Evolutionary conservation across 1,140 invertebrate species (phyloP), one percentile per base, ranked within the genome.

Genomic region (Phocides pigmalion): DNA sequence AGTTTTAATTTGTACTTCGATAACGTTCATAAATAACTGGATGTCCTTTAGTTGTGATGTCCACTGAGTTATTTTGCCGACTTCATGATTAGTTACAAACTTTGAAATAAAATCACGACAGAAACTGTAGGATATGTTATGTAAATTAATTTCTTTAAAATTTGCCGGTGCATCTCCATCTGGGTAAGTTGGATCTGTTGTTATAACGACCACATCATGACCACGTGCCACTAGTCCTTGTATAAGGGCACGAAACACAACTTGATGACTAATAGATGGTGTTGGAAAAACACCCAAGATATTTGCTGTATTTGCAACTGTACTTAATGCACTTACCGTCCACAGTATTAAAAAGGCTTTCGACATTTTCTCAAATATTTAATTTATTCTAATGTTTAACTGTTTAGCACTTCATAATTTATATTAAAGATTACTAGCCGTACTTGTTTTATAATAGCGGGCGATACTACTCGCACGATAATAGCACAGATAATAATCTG

Each of bases 191-290:
- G 84, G 86, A 69, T 86, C 70, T 81, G 54, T 62, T 19, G 88
- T 90, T 2, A 89, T 70, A 0, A 85, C 66, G 11, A 87, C 82
- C 0, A 93, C 68, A 58, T 92, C 81, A 67, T 93, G 93, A 6
- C 93, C 93, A 46, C 82, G 70, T 46, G 79, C 83, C 0, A 77
- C 82, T 22, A 94, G 68, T 62, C 84, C 87, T 54, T 77, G 69
- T 39, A 82, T 80, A 4, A 93, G 22, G 3, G 85, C 74, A 59
- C 84, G 70, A 65, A 87, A 93, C 1, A 93, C 85, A 12, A 93
- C 73, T 74, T 93, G 93, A 66, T 94, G 93, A 70, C 93, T 94
- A 50, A 90, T 89, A 0, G 91, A 91, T 2, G 92, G 80, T 6
- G 77, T 81, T 9, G 92, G 77, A 39, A 93, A 75, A 0, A 93